Conservation (phyloP, 2,888 invertebrate species). For the Pristionchus exspectatus region DNA sequence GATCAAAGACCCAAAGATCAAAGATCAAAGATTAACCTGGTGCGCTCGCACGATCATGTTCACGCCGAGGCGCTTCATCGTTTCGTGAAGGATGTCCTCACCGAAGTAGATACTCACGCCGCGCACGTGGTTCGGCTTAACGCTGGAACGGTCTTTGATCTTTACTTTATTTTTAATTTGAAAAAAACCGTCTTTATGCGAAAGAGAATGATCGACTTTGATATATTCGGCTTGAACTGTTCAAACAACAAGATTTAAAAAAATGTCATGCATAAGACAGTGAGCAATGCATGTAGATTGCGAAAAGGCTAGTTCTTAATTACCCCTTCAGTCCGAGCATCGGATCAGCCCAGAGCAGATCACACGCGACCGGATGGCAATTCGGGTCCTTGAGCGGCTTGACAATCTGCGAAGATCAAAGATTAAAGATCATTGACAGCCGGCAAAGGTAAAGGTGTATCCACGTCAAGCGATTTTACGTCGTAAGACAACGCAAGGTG, state of each 20-base stretch:
- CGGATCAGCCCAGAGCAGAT: background rate
- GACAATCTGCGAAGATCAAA: background rate
- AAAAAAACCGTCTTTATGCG: too few relatives aligned
- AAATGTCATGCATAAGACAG: too few relatives aligned
- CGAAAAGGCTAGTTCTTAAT: background rate
- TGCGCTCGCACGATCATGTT: constrained; percentile 45
- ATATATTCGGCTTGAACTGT: too few relatives aligned
- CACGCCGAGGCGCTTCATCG: constrained; percentile 20
- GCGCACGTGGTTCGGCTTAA: constrained; percentile 31
- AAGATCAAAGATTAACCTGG: constrained; percentile 1
- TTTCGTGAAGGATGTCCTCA: constrained; percentile 38
- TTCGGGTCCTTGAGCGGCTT: background rate
- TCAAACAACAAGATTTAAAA: too few relatives aligned
- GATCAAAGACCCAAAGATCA: too few relatives aligned
- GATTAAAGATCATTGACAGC: too few relatives aligned
- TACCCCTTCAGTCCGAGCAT: background rate
- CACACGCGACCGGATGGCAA: background rate
- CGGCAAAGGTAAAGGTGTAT: too few relatives aligned
- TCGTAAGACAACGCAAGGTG: too few relatives aligned
- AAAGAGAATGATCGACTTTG: too few relatives aligned
- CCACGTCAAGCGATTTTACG: too few relatives aligned
- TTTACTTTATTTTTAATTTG: too few relatives aligned
- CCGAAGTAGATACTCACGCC: constrained; percentile 52
- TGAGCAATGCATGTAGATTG: too few relatives aligned
- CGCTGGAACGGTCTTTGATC: background rate